Percentiles rank a stretch among this genome's conserved stretches.
phyloP scores from a whole-genome alignment of 1,140 invertebrate species.

The Camponotus vicinus region DNA sequence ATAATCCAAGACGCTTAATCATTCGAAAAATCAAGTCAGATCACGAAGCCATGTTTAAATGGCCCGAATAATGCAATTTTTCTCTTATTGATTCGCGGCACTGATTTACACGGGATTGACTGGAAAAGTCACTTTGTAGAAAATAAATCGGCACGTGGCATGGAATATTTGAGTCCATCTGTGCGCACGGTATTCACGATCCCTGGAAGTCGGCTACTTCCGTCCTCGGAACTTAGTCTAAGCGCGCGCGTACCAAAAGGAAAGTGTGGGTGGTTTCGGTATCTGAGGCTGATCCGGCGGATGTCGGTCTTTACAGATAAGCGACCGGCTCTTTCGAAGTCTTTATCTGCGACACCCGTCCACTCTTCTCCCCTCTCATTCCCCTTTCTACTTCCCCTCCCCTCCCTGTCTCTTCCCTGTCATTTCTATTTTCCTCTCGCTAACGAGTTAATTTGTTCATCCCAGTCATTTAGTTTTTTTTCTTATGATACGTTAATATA shows the following conservation, averaged over 20 bases:
- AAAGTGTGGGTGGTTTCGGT: constrained; percentile 83
- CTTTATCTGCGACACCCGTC: constrained; percentile 80
- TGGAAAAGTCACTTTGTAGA: not conserved
- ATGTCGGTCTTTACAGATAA: constrained; percentile 83
- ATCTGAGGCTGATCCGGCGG: constrained; percentile 85
- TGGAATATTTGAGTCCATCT: constrained; percentile 1
- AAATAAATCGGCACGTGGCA: not conserved
- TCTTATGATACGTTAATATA: not conserved
- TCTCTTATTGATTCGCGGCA: not conserved
- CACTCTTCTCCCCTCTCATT: constrained; percentile 56
- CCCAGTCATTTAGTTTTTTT: not conserved
- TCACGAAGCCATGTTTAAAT: constrained; percentile 74
- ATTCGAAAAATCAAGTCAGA: constrained; percentile 78
- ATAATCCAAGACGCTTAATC: constrained; percentile 80
- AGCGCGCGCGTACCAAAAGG: constrained; percentile 77
- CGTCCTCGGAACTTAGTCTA: constrained; percentile 75
- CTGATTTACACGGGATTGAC: not conserved
- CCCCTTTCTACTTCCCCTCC: constrained; percentile 40
- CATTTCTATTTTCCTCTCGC: not conserved
- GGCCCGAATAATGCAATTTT: not conserved
- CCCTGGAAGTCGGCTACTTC: constrained; percentile 60
- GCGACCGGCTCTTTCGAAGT: constrained; percentile 82
- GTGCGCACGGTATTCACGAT: constrained; percentile 44
- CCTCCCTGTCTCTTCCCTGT: constrained; percentile 13
- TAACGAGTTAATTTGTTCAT: not conserved